A percentile compares a stretch with the other conserved stretches of the same genome.
Evolutionary conservation across 2,797 vertebrate genomes (phyloP).

Genomic region (Neopelma chrysocephalum): DNA sequence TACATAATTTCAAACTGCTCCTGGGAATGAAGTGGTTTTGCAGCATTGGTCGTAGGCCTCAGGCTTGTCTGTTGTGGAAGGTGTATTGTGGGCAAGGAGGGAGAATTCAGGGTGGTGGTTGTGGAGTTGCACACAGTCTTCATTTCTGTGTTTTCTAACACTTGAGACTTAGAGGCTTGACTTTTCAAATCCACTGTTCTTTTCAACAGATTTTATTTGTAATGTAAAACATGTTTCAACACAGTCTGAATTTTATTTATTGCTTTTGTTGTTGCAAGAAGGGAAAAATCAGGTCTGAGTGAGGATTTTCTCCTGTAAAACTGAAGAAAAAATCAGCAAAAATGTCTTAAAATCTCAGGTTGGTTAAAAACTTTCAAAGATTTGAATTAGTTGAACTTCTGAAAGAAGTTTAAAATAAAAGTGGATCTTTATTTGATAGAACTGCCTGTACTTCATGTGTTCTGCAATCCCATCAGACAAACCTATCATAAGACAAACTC

Average conservation of each 20-base stretch:
- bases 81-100: not conserved
- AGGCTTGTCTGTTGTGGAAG: not conserved
- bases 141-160: not conserved
- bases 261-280: conserved; percentile 13
- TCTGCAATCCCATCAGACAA: not conserved
- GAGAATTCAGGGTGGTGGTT: not conserved
- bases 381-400: not conserved
- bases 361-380: not conserved
- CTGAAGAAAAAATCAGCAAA: not conserved
- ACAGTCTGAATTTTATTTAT: not conserved
- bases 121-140: not conserved
- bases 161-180: not conserved
- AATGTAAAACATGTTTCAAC: conserved; percentile 7
- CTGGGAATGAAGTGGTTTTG: not conserved
- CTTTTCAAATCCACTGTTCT: not conserved
- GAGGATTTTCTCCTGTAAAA: not conserved
- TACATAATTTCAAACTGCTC: not conserved
- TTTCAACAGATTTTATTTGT: conserved; percentile 15
- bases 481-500: not conserved
- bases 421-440: not conserved
- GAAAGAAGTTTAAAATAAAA: not conserved
- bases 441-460: not conserved
- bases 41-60: not conserved
- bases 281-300: not conserved
- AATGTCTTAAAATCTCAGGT: not conserved